Evolutionary conservation across 2,888 invertebrate species (phyloP).

Genomic region (Saturnia japonica): DNA sequence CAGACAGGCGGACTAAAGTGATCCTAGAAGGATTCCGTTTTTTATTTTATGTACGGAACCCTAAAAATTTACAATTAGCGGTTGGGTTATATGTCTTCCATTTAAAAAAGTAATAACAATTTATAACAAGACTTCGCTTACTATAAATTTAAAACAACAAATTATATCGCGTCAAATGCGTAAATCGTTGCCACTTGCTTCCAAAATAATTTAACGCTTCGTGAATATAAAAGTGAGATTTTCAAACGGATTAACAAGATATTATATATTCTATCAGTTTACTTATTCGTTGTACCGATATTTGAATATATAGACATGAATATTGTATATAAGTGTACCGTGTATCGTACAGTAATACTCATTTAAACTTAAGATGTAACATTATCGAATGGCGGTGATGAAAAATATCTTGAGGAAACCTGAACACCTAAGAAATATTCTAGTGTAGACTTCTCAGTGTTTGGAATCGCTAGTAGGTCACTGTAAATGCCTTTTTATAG

Average conservation of each 20-base stretch:
- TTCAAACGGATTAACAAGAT: slow-evolving; percentile 40
- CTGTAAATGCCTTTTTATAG: too few species aligned
- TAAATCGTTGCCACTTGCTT: not conserved
- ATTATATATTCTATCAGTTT: slow-evolving; percentile 39
- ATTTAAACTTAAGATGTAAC: too few species aligned
- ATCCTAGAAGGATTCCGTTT: too few species aligned
- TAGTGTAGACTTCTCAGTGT: too few species aligned
- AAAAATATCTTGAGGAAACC: too few species aligned
- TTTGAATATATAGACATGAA: not conserved
- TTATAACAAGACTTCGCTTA: not conserved
- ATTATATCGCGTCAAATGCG: not conserved
- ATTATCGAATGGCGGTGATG: too few species aligned
- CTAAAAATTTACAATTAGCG: not conserved
- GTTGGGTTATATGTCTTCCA: not conserved
- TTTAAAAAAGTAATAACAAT: not conserved
- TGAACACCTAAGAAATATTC: too few species aligned
- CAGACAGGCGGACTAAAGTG: too few species aligned
- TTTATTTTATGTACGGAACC: too few species aligned
- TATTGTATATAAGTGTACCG: too few species aligned
- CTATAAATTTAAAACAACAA: slow-evolving; percentile 5
- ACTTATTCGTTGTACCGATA: slow-evolving; percentile 19
- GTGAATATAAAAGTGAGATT: slow-evolving; percentile 42
- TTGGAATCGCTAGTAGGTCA: too few species aligned
- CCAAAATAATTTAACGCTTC: slow-evolving; percentile 29
- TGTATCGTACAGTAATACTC: too few species aligned